Percentiles rank a stretch among this genome's conserved stretches.
phyloP scores from a whole-genome alignment of 1,140 invertebrate species.

The Stegodyphus mimosarum region DNA sequence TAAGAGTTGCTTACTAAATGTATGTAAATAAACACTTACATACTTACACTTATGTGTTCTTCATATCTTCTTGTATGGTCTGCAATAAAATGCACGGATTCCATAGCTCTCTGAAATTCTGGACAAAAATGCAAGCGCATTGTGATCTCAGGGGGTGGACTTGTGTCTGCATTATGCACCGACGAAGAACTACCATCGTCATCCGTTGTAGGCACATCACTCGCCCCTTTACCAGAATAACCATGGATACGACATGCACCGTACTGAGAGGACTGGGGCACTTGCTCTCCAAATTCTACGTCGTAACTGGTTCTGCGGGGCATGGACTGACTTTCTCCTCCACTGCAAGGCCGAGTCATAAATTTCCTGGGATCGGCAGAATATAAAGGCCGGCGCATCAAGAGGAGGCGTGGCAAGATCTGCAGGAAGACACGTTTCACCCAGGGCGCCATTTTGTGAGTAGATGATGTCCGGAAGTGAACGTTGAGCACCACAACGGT shows the following conservation, averaged over 20 bases:
- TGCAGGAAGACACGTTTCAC: conserved; percentile 88
- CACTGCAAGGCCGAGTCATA: conserved; percentile 27
- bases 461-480: conserved; percentile 98
- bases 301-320: conserved; percentile 42
- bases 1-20: no score
- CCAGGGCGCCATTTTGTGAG: conserved; percentile 93
- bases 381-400: conserved; percentile 68
- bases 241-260: conserved; percentile 58
- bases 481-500: conserved; percentile 98
- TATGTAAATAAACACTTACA: background rate
- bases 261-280: conserved; percentile 7
- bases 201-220: conserved; percentile 8
- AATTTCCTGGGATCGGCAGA: conserved; percentile 45
- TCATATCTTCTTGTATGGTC: conserved; percentile 96
- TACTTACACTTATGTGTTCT: conserved; percentile 88
- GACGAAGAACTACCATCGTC: conserved; percentile 32
- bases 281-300: conserved; percentile 15
- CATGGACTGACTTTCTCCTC: conserved; percentile 21
- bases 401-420: conserved; percentile 79
- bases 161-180: conserved; percentile 11
- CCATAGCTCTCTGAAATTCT: conserved; percentile 88
- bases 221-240: conserved; percentile 1
- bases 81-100: conserved; percentile 94
- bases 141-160: conserved; percentile 6
- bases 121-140: conserved; percentile 67